Percentiles rank a stretch among this genome's conserved stretches.
phyloP scores from a whole-genome alignment of 92 coral and sea anemone species.

The Isaurus tuberculatus region DNA sequence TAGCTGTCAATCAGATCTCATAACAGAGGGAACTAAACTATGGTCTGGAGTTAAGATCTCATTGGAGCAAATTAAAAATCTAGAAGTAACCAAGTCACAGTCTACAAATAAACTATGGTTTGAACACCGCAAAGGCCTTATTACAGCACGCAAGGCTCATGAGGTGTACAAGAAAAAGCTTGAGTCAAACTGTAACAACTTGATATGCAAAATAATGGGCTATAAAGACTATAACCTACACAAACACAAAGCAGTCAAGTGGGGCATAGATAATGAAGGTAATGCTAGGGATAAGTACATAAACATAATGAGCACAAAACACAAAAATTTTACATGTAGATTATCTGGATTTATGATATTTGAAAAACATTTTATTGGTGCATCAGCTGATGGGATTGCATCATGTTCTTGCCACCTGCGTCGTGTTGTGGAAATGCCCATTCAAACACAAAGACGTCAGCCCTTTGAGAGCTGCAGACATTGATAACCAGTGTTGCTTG shows the following conservation, averaged over 20 bases:
- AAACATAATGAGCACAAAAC: conserved; percentile 7
- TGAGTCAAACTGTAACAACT: conserved; percentile 22
- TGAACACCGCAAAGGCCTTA: conserved; percentile 52
- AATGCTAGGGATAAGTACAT: conserved; percentile 22
- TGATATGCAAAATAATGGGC: conserved; percentile 12
- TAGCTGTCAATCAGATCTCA: conserved; percentile 17
- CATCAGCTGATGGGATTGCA: conserved; percentile 36
- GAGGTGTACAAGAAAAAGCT: conserved; percentile 24
- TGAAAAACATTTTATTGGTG: conserved; percentile 35
- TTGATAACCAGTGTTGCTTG: conserved; percentile 24
- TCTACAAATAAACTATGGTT: conserved; percentile 31
- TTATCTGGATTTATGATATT: conserved; percentile 28
- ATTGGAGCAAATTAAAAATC: conserved; percentile 28
- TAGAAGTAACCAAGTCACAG: conserved; percentile 42
- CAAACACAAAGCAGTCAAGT: conserved; percentile 16
- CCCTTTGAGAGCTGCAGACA: conserved; percentile 25
- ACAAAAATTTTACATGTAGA: neutral
- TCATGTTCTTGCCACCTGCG: conserved; percentile 39
- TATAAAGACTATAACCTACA: conserved; percentile 21
- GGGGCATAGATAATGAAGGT: conserved; percentile 26
- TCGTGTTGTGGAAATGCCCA: conserved; percentile 39
- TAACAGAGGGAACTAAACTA: neutral
- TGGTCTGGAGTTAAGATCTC: neutral
- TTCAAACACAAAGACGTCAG: conserved; percentile 19
- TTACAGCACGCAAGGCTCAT: conserved; percentile 56